These are phyloP conservation scores for Tiliacea aurago DNA, from an alignment of 2,888 invertebrate genomes.

Conservation along the genomic window DNA sequence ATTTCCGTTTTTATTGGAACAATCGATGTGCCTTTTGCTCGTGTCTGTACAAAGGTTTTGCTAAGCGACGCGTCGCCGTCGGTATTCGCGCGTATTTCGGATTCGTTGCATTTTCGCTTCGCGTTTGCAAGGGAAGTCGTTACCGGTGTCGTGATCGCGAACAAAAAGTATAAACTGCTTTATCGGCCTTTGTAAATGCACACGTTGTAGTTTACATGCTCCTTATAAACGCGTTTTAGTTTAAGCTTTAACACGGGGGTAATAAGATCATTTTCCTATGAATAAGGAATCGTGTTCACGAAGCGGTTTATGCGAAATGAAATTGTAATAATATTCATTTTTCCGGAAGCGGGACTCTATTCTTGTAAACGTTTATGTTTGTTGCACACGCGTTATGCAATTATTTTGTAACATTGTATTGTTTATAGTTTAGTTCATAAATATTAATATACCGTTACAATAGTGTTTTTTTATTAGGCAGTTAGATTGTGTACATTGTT, in stretches of 20 bases:
- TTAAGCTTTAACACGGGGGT: constrained; percentile 50
- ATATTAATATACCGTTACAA: constrained; percentile 20
- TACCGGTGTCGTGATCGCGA: constrained; percentile 79
- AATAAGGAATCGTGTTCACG: constrained; percentile 33
- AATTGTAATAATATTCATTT: constrained; percentile 68
- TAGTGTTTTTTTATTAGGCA: constrained; percentile 17
- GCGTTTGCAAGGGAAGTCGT: constrained; percentile 83
- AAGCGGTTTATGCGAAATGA: constrained; percentile 55
- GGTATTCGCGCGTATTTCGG: constrained; percentile 76
- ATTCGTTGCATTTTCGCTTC: constrained; percentile 78
- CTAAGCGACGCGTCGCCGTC: constrained; percentile 68
- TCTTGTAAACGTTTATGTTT: constrained; percentile 49
- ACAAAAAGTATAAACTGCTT: constrained; percentile 76
- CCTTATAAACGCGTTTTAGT: constrained; percentile 37
- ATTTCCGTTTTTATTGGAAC: constrained; percentile 84
- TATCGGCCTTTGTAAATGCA: constrained; percentile 76
- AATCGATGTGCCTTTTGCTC: constrained; percentile 80
- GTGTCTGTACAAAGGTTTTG: constrained; percentile 74
- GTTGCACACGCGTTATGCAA: constrained; percentile 44
- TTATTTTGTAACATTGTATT: constrained; percentile 56
- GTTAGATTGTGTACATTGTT: constrained; percentile 14
- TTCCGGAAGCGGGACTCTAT: constrained; percentile 60
- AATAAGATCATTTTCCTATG: constrained; percentile 54
- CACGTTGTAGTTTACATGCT: constrained; percentile 63
- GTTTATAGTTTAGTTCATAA: constrained; percentile 49